Evolutionary conservation across 2,888 invertebrate genomes (phyloP).

Genomic region (Lutraria lutraria): DNA sequence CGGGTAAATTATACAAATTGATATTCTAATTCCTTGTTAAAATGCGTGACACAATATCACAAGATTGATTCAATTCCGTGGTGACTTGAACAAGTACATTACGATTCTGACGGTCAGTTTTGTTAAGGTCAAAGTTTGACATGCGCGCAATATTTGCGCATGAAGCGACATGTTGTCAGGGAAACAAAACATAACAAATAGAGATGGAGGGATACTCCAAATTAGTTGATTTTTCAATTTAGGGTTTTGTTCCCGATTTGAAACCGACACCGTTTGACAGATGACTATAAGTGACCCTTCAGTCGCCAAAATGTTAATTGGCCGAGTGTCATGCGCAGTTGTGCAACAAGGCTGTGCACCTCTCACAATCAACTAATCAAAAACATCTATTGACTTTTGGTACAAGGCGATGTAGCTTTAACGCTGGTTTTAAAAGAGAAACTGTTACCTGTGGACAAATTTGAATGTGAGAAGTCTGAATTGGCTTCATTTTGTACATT

Average conservation of each 20-base stretch:
- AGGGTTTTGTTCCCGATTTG: constrained; percentile 59
- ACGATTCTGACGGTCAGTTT: constrained; percentile 27
- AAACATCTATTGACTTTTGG: constrained; percentile 49
- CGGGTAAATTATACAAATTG: constrained; percentile 19
- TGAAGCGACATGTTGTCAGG: constrained; percentile 59
- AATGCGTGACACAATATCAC: constrained; percentile 25
- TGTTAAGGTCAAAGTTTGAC: constrained; percentile 28
- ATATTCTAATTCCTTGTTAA: constrained; percentile 1
- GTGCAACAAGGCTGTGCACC: constrained; percentile 60
- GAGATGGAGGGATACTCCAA: constrained; percentile 49
- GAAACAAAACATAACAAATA: constrained; percentile 69
- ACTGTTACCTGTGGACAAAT: constrained; percentile 43
- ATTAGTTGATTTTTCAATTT: constrained; percentile 63
- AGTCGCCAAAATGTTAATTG: constrained; percentile 67
- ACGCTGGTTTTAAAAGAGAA: constrained; percentile 25
- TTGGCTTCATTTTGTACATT: constrained; percentile 53
- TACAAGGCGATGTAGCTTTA: constrained; percentile 25
- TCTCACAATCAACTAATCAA: constrained; percentile 51
- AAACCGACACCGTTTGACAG: constrained; percentile 57
- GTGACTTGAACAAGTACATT: constrained; percentile 16
- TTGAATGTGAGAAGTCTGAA: neutral
- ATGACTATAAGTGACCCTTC: constrained; percentile 58
- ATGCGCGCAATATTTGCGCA: constrained; percentile 57
- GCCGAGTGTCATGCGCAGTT: constrained; percentile 66
- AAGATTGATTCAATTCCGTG: constrained; percentile 9